Base-by-base conservation (phyloP, 2,113 vertebrate species). In the Misgurnus mizolepis region DNA sequence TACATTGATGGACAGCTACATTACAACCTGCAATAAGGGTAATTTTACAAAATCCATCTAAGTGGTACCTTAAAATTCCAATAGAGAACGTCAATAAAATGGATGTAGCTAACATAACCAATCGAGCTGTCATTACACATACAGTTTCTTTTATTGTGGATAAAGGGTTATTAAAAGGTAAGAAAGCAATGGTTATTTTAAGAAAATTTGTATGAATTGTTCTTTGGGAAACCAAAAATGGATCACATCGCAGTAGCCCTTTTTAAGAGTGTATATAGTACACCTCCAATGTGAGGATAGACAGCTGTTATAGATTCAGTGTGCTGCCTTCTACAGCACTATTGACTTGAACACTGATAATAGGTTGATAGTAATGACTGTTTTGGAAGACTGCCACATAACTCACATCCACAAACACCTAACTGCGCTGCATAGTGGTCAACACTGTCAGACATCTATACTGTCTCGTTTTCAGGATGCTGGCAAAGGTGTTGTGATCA, bases 321-420 rank as follows among this genome's bases (percentile, higher is more conserved):
- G 60, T 39, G 45, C n/a, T 47, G 74, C 43, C 56, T 60, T 69
- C 50, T 14, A 18, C 49, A 49, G 12, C 27, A 34, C 27, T 22
- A 7, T 18, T 58, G 69, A 65, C 76, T 78, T 45, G 49, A 40
- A 5, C 6, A 55, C 18, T 56, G 45, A 67, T 61, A 61, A 70
- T 53, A 56, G 45, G 17, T 34, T 47, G 70, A 41, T 40, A 43
- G 72, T 76, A 83, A 83, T 80, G 82, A 65, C 77, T 50, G 43
- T 76, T 56, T 72, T 83, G 82, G 82, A 80, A n/a, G 18, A 53
- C 39, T 76, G 78, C 78, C 82, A 83, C 41, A 55, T 7, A 62
- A 68, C 22, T 27, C 27, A 64, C 78, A 45, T 34, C 11, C 7
- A 69, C 12, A 64, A n/a, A 47, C 71, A 14, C 56, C 41, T 17